Base-by-base conservation (phyloP, 2,888 invertebrate species). In the Agelastica alni region DNA sequence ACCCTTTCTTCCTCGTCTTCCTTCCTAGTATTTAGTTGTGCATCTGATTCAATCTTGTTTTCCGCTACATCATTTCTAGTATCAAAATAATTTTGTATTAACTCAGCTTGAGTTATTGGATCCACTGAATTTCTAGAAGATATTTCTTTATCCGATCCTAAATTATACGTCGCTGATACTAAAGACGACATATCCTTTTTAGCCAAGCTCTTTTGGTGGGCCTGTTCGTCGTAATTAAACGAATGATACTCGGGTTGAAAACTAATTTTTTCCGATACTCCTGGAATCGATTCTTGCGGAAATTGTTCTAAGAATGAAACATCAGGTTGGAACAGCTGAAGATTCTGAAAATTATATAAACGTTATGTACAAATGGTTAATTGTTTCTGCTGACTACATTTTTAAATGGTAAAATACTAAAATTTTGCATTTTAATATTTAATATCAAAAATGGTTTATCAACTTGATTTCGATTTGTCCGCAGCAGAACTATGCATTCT, bases 161-260 rank as follows among this genome's bases (percentile, higher is more conserved):
- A 43, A 36, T 67, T 69, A 46, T 70, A 70, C 4, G 62, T 60
- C 1, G 69, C 66, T 5, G 68, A 63, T 34, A 70, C 67, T 17
- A 69, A 60, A 4, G 64, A 61, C 0, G 66, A 63, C 12, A 51
- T 65, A 61, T 10, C 47, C 37, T 58, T 60, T 20, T 56, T 61
- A 22, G 32, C 46, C 39, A 53, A 28, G 14, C 56, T 59, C 16
- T 58, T 59, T 31, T 68, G 67, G 39, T 69, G 64, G n/a, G 71
- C 70, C 51, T 75, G 75, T 58, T 79, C 78, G 56, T 78, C 77
- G 62, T 79, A 79, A 61, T 79, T 78, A 66, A 79, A 79, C 2
- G 75, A 72, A n/a, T 78, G 77, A 54, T 65, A 75, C 39, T 77
- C 75, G 1, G 75, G 75, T 34, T 71, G 74, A 57, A 80, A 79